Evolutionary conservation across 2,113 vertebrate genomes (phyloP).

Genomic region (Meriones unguiculatus): DNA sequence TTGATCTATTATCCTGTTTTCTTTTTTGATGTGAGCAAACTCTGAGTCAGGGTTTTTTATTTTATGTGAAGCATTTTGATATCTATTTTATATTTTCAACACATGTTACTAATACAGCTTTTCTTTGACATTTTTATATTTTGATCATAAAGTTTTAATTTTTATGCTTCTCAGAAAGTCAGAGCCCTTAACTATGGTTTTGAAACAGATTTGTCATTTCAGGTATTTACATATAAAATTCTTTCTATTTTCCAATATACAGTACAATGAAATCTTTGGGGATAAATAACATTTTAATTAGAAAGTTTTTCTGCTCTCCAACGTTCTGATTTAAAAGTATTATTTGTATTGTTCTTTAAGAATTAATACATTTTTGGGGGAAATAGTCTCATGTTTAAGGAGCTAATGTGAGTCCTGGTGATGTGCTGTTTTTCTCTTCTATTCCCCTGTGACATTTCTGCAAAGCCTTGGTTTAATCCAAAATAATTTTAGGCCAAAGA

Average conservation of each 20-base stretch:
- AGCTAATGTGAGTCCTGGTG: background rate
- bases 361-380: conserved; percentile 21
- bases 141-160: conserved; percentile 23
- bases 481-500: conserved; percentile 3
- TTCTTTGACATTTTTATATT: background rate
- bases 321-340: conserved; percentile 6
- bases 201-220: conserved; percentile 38
- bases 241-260: background rate
- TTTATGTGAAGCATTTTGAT: background rate
- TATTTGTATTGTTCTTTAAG: conserved; percentile 27
- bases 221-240: conserved; percentile 51
- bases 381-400: background rate
- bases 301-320: conserved; percentile 19
- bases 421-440: background rate
- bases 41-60: background rate
- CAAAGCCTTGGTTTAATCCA: background rate
- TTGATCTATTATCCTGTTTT: background rate
- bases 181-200: conserved; percentile 38
- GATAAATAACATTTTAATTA: conserved; percentile 59
- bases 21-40: background rate
- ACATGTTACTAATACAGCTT: background rate
- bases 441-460: background rate
- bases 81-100: background rate
- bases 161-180: conserved; percentile 43
- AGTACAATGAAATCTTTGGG: conserved; percentile 38